A percentile compares a stretch with the other conserved stretches of the same genome.
phyloP scores from a whole-genome alignment of 1,140 invertebrate genomes.

The Drosophila repletoides region DNA sequence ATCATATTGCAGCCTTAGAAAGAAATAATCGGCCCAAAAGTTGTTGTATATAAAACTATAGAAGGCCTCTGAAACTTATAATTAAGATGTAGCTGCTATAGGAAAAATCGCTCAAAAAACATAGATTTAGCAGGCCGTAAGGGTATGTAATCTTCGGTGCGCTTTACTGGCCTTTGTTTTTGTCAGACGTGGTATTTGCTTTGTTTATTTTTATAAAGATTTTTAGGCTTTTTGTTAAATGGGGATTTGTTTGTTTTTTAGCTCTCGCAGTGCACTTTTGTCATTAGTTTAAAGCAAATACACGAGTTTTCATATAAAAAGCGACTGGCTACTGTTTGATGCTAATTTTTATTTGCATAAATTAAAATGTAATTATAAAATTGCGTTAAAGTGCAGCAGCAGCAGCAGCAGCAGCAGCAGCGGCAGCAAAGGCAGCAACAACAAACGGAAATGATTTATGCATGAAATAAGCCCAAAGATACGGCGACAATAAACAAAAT shows the following conservation, averaged over 20 bases:
- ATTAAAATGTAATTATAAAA: slow-evolving; percentile 81
- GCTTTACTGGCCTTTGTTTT: no score
- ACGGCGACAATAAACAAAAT: slow-evolving; percentile 56
- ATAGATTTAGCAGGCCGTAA: no score
- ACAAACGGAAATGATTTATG: slow-evolving; percentile 72
- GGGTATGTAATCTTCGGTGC: no score
- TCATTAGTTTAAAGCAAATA: slow-evolving; percentile 70
- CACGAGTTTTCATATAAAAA: neutral
- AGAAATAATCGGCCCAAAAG: no score
- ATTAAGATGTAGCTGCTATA: no score
- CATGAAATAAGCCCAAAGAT: slow-evolving; percentile 66
- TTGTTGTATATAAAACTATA: no score
- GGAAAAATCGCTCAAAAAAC: no score
- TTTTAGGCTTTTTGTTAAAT: slow-evolving; percentile 4
- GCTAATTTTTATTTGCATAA: slow-evolving; percentile 79
- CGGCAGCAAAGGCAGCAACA: slow-evolving; percentile 26
- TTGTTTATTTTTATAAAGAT: neutral
- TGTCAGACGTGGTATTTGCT: no score
- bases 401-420: slow-evolving; percentile 15
- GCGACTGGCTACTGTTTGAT: slow-evolving; percentile 24
- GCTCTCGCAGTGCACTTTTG: slow-evolving; percentile 28
- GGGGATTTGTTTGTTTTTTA: neutral
- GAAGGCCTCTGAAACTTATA: no score
- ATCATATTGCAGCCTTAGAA: no score
- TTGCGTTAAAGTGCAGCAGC: slow-evolving; percentile 41